Evolutionary conservation across 2,113 vertebrate genomes (phyloP).

Genomic region (Xyrauchen texanus): DNA sequence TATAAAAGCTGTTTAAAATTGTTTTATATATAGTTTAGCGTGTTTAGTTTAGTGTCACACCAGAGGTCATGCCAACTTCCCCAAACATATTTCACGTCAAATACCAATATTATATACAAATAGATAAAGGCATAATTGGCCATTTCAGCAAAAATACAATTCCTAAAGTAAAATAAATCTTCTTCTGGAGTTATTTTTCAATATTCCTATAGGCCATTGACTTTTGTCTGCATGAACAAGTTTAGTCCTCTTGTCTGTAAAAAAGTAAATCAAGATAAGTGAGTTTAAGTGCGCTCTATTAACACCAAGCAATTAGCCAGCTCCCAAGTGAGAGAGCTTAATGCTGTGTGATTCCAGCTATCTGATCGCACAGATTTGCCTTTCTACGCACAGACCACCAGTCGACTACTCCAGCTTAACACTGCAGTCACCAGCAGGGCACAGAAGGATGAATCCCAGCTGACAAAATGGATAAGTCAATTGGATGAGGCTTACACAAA

Average conservation of each 20-base stretch:
- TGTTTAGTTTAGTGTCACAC: too few relatives aligned
- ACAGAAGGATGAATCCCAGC: conserved; percentile 47
- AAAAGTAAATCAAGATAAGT: conserved; percentile 69
- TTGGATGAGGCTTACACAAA: conserved; percentile 50
- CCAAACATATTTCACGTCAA: too few relatives aligned
- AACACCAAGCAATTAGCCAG: conserved; percentile 67
- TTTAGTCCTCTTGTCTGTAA: conserved; percentile 62
- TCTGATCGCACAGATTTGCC: too few relatives aligned
- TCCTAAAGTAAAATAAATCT: not conserved
- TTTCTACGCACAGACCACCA: conserved; percentile 40
- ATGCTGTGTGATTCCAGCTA: conserved; percentile 58
- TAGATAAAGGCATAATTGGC: not conserved
- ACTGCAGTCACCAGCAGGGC: conserved; percentile 57
- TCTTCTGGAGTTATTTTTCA: conserved; percentile 1
- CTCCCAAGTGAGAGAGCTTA: conserved; percentile 58
- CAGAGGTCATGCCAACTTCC: too few relatives aligned
- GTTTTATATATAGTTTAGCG: too few relatives aligned
- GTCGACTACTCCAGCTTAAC: conserved; percentile 45
- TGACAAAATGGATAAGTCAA: conserved; percentile 48
- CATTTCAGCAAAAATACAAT: not conserved
- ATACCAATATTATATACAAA: not conserved
- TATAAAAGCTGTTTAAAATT: too few relatives aligned
- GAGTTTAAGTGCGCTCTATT: conserved; percentile 70
- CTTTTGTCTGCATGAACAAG: conserved; percentile 39
- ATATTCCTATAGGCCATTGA: conserved; percentile 7